Evolutionary conservation across 2,797 vertebrate species (phyloP).

Genomic region (Thaleichthys pacificus): DNA sequence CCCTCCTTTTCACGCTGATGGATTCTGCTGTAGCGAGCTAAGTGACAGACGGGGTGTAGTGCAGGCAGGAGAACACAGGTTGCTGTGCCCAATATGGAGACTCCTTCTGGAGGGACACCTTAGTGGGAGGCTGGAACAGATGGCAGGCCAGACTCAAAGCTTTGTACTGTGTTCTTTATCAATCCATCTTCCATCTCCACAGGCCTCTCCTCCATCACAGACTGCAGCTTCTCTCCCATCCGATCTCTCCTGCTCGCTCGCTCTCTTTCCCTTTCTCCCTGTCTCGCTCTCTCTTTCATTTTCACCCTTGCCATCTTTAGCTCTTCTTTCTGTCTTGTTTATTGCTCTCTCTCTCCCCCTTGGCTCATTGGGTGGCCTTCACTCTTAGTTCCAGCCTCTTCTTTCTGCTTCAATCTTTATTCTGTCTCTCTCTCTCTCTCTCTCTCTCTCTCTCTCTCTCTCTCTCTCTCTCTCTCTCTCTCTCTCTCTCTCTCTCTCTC

Average conservation of each 20-base stretch:
- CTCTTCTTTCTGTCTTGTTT: conserved; percentile 3
- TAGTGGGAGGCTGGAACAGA: conserved; percentile 60
- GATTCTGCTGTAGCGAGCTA: conserved; percentile 52
- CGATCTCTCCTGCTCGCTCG: conserved; percentile 8
- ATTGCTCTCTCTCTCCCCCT: conserved; percentile 1
- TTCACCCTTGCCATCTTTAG: background rate
- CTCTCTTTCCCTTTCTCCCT: background rate
- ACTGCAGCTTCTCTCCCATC: conserved; percentile 17
- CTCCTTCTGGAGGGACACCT: conserved; percentile 55
- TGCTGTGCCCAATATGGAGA: conserved; percentile 61
- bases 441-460: background rate
- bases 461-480: background rate
- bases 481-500: conserved; percentile 3
- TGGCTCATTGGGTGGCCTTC: background rate
- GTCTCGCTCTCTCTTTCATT: background rate
- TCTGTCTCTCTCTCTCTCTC: conserved; percentile 1
- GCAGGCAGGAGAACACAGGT: conserved; percentile 52
- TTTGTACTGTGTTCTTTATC: conserved; percentile 60
- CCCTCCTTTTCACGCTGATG: conserved; percentile 36
- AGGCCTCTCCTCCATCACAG: conserved; percentile 48
- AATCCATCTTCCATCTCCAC: conserved; percentile 57
- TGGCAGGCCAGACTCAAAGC: conserved; percentile 60
- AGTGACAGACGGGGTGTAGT: conserved; percentile 50
- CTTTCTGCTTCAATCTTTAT: background rate
- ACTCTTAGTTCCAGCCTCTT: background rate